Evolutionary conservation across 2,113 vertebrate genomes (phyloP).

Genomic region (Oryzias javanicus): DNA sequence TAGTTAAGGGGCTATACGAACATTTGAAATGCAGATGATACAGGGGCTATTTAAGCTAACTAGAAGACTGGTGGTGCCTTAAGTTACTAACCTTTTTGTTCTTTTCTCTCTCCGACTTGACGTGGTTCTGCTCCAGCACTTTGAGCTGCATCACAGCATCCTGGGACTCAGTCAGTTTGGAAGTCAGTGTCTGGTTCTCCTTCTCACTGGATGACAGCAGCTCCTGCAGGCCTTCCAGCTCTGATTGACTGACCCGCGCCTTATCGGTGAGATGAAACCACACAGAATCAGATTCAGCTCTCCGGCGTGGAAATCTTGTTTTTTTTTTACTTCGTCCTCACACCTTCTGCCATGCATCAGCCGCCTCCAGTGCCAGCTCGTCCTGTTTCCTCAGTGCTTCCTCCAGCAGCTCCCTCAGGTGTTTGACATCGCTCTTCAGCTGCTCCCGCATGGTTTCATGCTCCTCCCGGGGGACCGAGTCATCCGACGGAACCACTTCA

Average conservation of each 20-base stretch:
- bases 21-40: neutral
- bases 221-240: slow-evolving; percentile 67
- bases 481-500: slow-evolving; percentile 74
- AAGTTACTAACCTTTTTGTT: slow-evolving; percentile 86
- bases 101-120: slow-evolving; percentile 90
- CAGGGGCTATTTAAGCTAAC: neutral
- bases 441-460: slow-evolving; percentile 79
- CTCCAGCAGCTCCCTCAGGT: slow-evolving; percentile 83
- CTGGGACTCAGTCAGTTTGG: slow-evolving; percentile 82
- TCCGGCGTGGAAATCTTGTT: neutral
- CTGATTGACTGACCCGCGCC: slow-evolving; percentile 63
- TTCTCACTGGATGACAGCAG: slow-evolving; percentile 62
- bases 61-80: neutral
- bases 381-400: slow-evolving; percentile 88
- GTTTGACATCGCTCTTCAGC: slow-evolving; percentile 80
- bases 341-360: slow-evolving; percentile 84
- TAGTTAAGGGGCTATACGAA: neutral
- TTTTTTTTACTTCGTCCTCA: slow-evolving; percentile 6
- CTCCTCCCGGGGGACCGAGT: slow-evolving; percentile 77
- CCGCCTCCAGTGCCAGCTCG: slow-evolving; percentile 81
- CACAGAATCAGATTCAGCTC: neutral
- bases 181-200: slow-evolving; percentile 72
- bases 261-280: slow-evolving; percentile 6
- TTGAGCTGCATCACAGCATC: slow-evolving; percentile 86
- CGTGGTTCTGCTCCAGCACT: slow-evolving; percentile 83